Conservation (phyloP, 37 sponge, comb jelly and placozoan species). For the Hexactinellida sp. region DNA sequence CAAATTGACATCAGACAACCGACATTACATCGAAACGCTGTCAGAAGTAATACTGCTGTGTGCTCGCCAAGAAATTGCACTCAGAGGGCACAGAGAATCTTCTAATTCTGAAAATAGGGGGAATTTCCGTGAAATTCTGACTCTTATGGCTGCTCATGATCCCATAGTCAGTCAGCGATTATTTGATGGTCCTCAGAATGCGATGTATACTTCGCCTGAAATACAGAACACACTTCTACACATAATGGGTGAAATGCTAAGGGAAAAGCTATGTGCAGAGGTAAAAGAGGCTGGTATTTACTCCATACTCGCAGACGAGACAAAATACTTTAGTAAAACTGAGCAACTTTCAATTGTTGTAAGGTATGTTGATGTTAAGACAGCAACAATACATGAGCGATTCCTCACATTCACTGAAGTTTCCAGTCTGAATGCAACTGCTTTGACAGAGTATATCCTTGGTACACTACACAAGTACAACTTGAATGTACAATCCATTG, state of each 20-base stretch:
- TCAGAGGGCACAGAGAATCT: conserved; percentile 45
- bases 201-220: conserved; percentile 51
- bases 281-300: conserved; percentile 33
- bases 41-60: conserved; percentile 42
- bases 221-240: conserved; percentile 46
- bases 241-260: conserved; percentile 40
- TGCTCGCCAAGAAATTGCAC: conserved; percentile 46
- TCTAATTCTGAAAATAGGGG: conserved; percentile 36
- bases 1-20: conserved; percentile 29
- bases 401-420: conserved; percentile 39
- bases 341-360: conserved; percentile 49
- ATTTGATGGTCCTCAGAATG: conserved; percentile 33
- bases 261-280: conserved; percentile 20
- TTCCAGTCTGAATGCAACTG: conserved; percentile 24
- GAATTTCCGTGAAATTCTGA: conserved; percentile 45
- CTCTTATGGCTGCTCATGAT: conserved; percentile 39
- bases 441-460: conserved; percentile 42
- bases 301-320: conserved; percentile 46
- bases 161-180: conserved; percentile 25
- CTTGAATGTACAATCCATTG: conserved; percentile 26
- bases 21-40: conserved; percentile 44
- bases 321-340: conserved; percentile 38
- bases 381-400: conserved; percentile 30
- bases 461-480: conserved; percentile 21
- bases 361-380: conserved; percentile 45